phyloP scores from a whole-genome alignment of 2,888 invertebrate genomes.

The Macrophya annulata region DNA sequence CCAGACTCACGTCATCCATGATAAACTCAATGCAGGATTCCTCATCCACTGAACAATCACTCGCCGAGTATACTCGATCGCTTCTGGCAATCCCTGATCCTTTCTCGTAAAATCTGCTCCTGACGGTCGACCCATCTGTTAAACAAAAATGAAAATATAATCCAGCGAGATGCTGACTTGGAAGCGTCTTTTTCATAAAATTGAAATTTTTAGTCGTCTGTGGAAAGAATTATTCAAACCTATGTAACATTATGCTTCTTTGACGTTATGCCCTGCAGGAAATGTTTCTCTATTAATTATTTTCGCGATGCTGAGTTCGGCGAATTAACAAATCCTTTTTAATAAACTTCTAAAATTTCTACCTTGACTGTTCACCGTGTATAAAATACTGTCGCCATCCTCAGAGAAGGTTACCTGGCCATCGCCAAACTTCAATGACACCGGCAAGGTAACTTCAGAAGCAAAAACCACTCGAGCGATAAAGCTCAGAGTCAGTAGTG shows the following conservation, averaged over 20 bases:
- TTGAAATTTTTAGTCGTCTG: background rate
- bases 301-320: background rate
- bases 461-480: background rate
- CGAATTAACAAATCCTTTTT: background rate
- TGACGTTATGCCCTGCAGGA: background rate
- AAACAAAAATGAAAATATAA: background rate
- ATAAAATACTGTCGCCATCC: background rate
- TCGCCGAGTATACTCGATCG: background rate
- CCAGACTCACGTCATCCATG: background rate
- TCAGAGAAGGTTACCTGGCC: conserved; percentile 10
- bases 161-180: background rate
- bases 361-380: conserved; percentile 13
- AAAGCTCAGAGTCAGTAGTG: background rate
- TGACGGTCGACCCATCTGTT: conserved; percentile 25
- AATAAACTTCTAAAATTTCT: background rate
- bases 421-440: conserved; percentile 7
- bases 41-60: conserved; percentile 5
- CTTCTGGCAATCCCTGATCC: background rate
- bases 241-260: background rate
- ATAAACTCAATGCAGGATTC: conserved; percentile 26
- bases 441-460: conserved; percentile 26
- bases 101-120: background rate
- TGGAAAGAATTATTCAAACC: background rate
- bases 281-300: background rate
- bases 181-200: background rate